phyloP scores from a whole-genome alignment of 2,113 vertebrate species.

The Anseranas semipalmata region DNA sequence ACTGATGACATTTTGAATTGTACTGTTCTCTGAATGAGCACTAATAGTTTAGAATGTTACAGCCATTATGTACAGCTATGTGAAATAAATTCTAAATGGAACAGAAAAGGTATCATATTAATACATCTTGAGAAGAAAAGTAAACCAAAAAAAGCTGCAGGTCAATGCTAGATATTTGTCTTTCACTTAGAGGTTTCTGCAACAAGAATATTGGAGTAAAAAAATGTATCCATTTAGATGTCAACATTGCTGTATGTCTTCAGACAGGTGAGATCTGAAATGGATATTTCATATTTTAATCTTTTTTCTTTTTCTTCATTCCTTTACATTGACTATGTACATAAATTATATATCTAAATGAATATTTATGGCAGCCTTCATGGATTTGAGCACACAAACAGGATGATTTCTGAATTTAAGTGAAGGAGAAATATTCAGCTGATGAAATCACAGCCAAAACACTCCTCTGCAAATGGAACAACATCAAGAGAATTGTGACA shows the following conservation, averaged over 20 bases:
- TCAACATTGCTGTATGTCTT: not conserved
- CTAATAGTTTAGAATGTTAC: constrained; percentile 15
- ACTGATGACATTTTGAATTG: constrained; percentile 9
- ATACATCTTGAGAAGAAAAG: not conserved
- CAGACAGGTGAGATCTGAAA: not conserved
- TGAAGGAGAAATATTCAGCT: not conserved
- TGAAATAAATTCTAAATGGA: constrained; percentile 4
- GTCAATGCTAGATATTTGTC: not conserved
- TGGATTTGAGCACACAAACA: not conserved
- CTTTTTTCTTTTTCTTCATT: not conserved
- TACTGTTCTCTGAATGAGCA: not conserved
- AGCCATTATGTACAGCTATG: not conserved
- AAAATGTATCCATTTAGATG: not conserved
- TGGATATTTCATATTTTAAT: not conserved
- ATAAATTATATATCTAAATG: not conserved
- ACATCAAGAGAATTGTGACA: not conserved
- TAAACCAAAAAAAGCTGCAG: not conserved
- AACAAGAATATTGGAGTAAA: not conserved
- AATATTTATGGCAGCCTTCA: not conserved
- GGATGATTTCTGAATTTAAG: not conserved
- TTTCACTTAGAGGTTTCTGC: not conserved
- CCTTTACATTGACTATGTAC: not conserved
- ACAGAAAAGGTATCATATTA: not conserved
- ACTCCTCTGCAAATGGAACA: not conserved
- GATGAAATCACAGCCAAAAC: not conserved